Conservation (phyloP, 2,113 vertebrate genomes). For the Micronycteris hirsuta region DNA sequence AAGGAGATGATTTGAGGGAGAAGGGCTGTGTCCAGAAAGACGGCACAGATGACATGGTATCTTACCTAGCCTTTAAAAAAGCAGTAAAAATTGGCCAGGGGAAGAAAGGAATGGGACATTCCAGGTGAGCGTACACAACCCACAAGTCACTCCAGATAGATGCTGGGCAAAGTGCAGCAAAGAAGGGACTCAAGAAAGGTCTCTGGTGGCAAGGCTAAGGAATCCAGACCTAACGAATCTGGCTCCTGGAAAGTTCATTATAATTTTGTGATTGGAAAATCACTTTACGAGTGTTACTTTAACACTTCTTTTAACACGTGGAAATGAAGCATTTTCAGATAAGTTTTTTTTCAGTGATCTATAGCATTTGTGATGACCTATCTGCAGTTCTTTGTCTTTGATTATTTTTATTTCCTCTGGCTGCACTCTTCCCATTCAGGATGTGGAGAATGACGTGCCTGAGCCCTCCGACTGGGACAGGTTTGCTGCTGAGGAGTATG, state of each 20-base stretch:
- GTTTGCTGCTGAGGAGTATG: constrained; percentile 97
- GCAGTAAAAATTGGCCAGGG: neutral
- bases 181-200: neutral
- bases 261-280: neutral
- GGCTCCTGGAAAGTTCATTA: neutral
- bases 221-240: neutral
- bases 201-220: neutral
- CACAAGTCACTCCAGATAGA: neutral
- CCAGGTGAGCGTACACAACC: neutral
- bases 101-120: neutral
- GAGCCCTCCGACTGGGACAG: constrained; percentile 99
- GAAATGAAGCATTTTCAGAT: neutral
- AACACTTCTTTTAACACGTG: neutral
- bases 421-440: constrained; percentile 78
- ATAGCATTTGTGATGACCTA: neutral
- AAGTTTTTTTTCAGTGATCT: neutral
- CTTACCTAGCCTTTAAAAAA: neutral
- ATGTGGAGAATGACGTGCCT: constrained; percentile 91
- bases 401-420: neutral
- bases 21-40: neutral
- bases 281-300: neutral
- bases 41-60: neutral
- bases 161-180: neutral
- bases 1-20: neutral
- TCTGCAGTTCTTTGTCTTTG: neutral